Conservation (phyloP, 2,113 vertebrate genomes). For the Oreochromis niloticus region DNA sequence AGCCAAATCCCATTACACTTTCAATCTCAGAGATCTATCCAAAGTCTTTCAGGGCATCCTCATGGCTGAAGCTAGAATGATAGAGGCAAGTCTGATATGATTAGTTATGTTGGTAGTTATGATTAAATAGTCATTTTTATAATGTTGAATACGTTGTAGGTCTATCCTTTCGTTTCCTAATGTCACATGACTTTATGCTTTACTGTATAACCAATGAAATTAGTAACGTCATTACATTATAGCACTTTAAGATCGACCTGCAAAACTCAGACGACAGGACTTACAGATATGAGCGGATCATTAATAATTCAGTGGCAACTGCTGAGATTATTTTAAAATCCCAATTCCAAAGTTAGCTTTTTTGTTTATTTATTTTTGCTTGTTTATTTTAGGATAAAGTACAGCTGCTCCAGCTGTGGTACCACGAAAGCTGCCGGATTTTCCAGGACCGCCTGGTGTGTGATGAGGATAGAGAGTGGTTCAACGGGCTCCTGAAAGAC, state of each 20-base stretch:
- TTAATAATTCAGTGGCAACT: neutral
- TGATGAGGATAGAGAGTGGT: slow-evolving; percentile 80
- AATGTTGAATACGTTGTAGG: neutral
- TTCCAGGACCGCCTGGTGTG: slow-evolving; percentile 87
- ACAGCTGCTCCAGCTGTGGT: slow-evolving; percentile 84
- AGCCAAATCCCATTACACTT: slow-evolving; percentile 89
- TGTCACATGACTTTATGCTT: neutral
- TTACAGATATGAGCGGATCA: neutral
- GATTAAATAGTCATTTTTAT: neutral
- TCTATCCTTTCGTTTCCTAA: neutral
- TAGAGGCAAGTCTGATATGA: slow-evolving; percentile 60
- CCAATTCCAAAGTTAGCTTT: neutral
- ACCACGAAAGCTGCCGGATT: slow-evolving; percentile 86
- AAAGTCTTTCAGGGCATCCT: slow-evolving; percentile 94
- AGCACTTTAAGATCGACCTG: neutral
- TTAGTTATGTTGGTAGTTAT: neutral
- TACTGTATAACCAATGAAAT: neutral
- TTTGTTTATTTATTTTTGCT: rapidly evolving
- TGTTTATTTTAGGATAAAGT: slow-evolving; percentile 69
- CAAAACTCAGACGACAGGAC: neutral
- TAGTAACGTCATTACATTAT: neutral
- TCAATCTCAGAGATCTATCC: slow-evolving; percentile 90
- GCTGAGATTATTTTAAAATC: neutral
- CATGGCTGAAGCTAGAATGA: slow-evolving; percentile 79
- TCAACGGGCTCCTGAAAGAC: slow-evolving; percentile 76